phyloP scores from a whole-genome alignment of 1,140 invertebrate genomes.

The Tetramorium simillimum region DNA sequence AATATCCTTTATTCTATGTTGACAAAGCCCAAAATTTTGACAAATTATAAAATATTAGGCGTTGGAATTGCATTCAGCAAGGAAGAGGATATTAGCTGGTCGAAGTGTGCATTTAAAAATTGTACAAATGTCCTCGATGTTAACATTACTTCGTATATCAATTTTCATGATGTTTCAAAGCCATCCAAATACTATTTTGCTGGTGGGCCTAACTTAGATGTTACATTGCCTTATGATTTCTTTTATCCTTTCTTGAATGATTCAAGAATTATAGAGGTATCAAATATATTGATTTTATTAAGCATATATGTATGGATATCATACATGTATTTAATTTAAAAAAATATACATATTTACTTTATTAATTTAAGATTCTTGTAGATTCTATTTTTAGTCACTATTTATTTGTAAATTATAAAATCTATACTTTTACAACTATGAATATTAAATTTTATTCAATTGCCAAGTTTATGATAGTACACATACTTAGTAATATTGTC shows the following conservation, averaged over 20 bases:
- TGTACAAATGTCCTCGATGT: slow-evolving; percentile 75
- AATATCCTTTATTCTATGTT: slow-evolving; percentile 84
- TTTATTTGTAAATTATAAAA: background rate
- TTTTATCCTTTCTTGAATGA: slow-evolving; percentile 88
- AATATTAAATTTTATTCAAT: background rate
- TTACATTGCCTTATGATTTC: slow-evolving; percentile 89
- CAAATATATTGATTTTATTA: slow-evolving; percentile 24
- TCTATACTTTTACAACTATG: background rate
- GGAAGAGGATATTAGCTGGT: slow-evolving; percentile 77
- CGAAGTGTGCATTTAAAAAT: slow-evolving; percentile 75
- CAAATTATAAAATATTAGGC: slow-evolving; percentile 81
- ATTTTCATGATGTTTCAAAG: slow-evolving; percentile 87
- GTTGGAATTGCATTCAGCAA: slow-evolving; percentile 78
- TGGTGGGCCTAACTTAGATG: slow-evolving; percentile 87
- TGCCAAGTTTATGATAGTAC: too few relatives aligned
- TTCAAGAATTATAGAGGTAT: slow-evolving; percentile 13
- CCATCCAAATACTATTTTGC: slow-evolving; percentile 86
- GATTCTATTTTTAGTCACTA: background rate
- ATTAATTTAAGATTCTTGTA: background rate
- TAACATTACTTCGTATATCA: slow-evolving; percentile 84
- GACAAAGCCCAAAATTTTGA: slow-evolving; percentile 76
- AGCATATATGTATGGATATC: slow-evolving; percentile 2
- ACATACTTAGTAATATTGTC: too few relatives aligned
- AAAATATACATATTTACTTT: background rate
- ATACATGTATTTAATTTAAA: background rate